Conservation (phyloP, 2,797 vertebrate species). For the Triplophysa bombifrons region DNA sequence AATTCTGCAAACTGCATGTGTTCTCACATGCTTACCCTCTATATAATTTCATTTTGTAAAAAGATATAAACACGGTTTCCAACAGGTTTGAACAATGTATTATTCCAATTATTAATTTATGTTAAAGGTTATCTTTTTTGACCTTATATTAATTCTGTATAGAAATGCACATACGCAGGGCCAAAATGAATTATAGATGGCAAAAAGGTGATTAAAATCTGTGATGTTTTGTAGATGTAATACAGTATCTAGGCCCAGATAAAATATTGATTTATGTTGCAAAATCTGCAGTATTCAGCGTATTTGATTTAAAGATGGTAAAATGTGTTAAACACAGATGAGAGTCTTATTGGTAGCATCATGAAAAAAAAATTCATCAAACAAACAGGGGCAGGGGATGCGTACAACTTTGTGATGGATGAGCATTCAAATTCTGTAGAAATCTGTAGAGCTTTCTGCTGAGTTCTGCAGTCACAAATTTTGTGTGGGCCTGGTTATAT, state of each 20-base stretch:
- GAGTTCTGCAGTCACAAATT: constrained; percentile 1
- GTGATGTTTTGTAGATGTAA: no score
- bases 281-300: neutral
- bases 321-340: constrained; percentile 4
- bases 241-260: neutral
- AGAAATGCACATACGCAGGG: no score
- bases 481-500: neutral
- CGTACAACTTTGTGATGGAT: neutral
- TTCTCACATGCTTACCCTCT: no score
- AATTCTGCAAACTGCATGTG: no score
- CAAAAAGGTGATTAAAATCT: no score
- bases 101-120: no score
- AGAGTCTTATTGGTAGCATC: neutral
- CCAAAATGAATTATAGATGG: no score
- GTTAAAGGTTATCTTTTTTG: no score
- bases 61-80: no score
- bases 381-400: neutral
- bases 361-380: neutral
- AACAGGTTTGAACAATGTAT: no score
- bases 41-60: no score
- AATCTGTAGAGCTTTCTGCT: neutral
- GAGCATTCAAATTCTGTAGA: neutral
- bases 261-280: neutral
- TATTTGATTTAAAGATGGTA: neutral
- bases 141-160: no score